These are phyloP conservation scores for Aphyosemion australe DNA, from an alignment of 2,113 vertebrate genomes.

Conservation along the genomic window DNA sequence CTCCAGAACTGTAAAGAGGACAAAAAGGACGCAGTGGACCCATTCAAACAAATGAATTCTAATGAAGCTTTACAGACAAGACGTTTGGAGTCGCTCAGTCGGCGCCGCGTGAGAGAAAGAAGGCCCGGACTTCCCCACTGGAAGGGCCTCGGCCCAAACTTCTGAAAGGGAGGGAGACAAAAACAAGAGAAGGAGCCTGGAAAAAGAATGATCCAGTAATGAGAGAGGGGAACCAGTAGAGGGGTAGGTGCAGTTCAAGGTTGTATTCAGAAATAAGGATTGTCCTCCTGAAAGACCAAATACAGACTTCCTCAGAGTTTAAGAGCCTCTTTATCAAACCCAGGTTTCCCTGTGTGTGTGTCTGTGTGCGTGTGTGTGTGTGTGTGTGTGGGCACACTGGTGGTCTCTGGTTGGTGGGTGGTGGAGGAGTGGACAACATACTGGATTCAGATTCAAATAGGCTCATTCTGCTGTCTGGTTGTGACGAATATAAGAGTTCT, in stretches of 20 bases:
- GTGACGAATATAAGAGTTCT: conserved; percentile 34
- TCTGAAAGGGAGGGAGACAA: conserved; percentile 52
- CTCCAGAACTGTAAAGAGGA: conserved; percentile 15
- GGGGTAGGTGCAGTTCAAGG: conserved; percentile 62
- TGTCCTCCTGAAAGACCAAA: conserved; percentile 67
- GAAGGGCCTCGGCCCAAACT: conserved; percentile 52
- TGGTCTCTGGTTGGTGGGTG: conserved; percentile 63
- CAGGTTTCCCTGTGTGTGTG: conserved; percentile 31
- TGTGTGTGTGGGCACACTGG: conserved; percentile 49
- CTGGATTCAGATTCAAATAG: conserved; percentile 80
- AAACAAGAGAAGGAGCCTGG: conserved; percentile 58
- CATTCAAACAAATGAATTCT: conserved; percentile 67
- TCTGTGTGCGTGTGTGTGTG: background rate
- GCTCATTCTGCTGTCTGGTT: conserved; percentile 37
- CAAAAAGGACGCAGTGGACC: conserved; percentile 31
- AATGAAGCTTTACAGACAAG: conserved; percentile 59
- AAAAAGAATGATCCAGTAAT: conserved; percentile 66
- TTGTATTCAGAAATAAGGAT: conserved; percentile 71
- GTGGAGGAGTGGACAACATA: conserved; percentile 40
- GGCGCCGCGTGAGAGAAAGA: conserved; percentile 17
- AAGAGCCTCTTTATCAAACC: conserved; percentile 74
- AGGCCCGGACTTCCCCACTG: conserved; percentile 45
- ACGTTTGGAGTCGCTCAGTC: conserved; percentile 45
- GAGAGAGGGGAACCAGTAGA: conserved; percentile 57
- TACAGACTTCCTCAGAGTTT: conserved; percentile 74